Evolutionary conservation across 2,113 vertebrate species (phyloP).

Genomic region (Coregonus clupeaformis): DNA sequence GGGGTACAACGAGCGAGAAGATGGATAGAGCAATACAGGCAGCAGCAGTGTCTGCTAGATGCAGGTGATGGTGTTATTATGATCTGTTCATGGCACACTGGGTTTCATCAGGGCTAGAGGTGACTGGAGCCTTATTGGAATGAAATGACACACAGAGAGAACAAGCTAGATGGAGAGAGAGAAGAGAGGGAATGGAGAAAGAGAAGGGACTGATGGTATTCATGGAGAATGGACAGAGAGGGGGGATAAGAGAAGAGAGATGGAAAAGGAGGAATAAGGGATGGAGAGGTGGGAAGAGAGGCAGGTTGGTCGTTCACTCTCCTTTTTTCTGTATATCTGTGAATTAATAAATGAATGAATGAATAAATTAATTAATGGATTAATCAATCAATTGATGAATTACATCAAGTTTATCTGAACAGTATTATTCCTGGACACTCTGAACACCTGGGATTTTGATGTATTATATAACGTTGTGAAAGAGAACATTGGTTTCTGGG

Average conservation of each 20-base stretch:
- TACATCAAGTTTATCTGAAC: too few relatives aligned
- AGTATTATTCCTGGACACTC: too few relatives aligned
- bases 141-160: slow-evolving; percentile 15
- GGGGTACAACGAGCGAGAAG: neutral
- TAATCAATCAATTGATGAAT: too few relatives aligned
- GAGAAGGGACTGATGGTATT: slow-evolving; percentile 14
- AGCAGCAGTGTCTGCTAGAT: slow-evolving; percentile 8
- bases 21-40: neutral
- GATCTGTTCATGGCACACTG: slow-evolving; percentile 27
- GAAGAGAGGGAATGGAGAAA: slow-evolving; percentile 13
- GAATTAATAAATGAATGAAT: too few relatives aligned
- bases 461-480: too few relatives aligned
- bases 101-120: slow-evolving; percentile 23
- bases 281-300: neutral
- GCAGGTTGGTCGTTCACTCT: too few relatives aligned
- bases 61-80: slow-evolving; percentile 9
- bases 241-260: neutral
- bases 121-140: neutral
- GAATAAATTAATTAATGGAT: too few relatives aligned
- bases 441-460: too few relatives aligned
- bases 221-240: neutral
- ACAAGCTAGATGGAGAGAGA: neutral
- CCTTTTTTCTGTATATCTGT: too few relatives aligned
- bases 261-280: neutral
- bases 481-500: too few relatives aligned